Evolutionary conservation across 1,140 invertebrate genomes (phyloP), one percentile per base, ranked within the genome.

Genomic region (Orchesella cincta): DNA sequence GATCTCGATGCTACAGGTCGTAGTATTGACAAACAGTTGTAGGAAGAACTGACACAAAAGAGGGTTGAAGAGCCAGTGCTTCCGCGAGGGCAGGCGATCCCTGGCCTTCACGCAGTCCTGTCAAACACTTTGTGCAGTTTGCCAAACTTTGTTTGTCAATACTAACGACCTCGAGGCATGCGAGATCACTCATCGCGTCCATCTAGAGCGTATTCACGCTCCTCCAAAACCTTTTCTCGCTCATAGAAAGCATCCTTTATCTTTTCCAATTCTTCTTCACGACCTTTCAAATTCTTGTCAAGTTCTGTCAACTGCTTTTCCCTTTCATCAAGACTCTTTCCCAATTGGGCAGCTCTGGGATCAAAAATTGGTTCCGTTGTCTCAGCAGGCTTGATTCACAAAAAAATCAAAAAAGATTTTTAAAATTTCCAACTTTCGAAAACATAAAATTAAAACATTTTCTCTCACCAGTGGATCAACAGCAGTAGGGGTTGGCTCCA

Each of bases 251-350:
- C 67, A 5, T 5, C 67, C 29, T 31, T 36, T 5, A 36, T 8
- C 31, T 26, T 71, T 34, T 71, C 67, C 29, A 71, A 18, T 29
- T 71, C 29, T 29, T 18, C 8, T 33, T 71, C 67, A 71, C 67
- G 67, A 71, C 8, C 67, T 33, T 36, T 71, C 34, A 71, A 16
- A 12, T 14, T 16, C 8, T 71, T 33, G 5, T 71, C 67, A 18
- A 18, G 2, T 29, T 29, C 31, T 57, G 8, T 14, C 52, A 57
- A 57, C 23, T 57, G 8, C 52, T 57, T 14, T 14, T 57, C 52
- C 3, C 3, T 26, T 14, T 57, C 52, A 23, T 12, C 52, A 5
- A 57, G 3, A n/a, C 23, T 26, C 8, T 20, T 46, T 20, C 20
- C 39, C 3, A 5, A 12, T 57, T 57, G 14, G 52, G 3, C 23